Percentiles rank a stretch among this genome's conserved stretches.
phyloP scores from a whole-genome alignment of 2,797 vertebrate genomes.

The Mareca strepera region DNA sequence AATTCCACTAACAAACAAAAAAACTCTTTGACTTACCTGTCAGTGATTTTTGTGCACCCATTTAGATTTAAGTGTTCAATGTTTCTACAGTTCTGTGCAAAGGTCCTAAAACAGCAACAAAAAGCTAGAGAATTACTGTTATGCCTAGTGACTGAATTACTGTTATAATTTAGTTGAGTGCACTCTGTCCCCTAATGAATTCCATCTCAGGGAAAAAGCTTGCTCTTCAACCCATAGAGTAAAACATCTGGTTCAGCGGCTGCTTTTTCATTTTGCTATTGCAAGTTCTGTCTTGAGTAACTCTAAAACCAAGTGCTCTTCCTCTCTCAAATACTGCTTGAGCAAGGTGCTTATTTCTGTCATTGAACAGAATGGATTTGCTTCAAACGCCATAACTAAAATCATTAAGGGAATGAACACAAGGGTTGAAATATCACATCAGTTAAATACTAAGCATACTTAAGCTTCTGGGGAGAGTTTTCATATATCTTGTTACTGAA shows the following conservation, averaged over 20 bases:
- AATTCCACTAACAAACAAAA: not conserved
- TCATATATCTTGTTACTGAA: not conserved
- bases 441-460: not conserved
- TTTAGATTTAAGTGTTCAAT: conserved; percentile 95
- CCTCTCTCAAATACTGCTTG: not conserved
- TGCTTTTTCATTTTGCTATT: not conserved
- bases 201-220: not conserved
- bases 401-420: not conserved
- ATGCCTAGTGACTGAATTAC: not conserved
- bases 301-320: not conserved
- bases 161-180: not conserved
- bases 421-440: not conserved
- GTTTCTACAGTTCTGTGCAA: conserved; percentile 97
- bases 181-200: not conserved
- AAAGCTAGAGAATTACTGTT: not conserved
- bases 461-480: not conserved
- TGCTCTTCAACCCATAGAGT: not conserved
- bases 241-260: not conserved
- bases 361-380: not conserved
- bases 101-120: conserved; percentile 83
- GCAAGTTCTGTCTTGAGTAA: not conserved
- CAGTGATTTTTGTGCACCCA: conserved; percentile 97
- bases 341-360: not conserved
- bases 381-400: not conserved
- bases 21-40: conserved; percentile 77